A percentile compares a stretch with the other conserved stretches of the same genome.
Conservation (phyloP, 2,113 vertebrate species). For the Macrotus californicus region DNA sequence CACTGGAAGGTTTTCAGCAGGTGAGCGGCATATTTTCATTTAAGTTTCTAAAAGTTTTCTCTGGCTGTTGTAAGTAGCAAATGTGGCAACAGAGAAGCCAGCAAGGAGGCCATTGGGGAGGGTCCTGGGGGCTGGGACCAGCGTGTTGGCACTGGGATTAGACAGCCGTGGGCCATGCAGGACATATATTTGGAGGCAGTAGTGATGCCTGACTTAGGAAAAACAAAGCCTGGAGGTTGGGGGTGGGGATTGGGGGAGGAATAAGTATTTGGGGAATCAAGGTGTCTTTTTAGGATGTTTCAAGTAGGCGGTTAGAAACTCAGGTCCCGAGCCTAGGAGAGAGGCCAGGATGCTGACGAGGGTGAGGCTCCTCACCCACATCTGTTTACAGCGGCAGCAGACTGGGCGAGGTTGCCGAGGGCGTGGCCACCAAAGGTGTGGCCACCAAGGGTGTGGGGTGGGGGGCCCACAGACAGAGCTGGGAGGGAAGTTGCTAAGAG, state of each 20-base stretch:
- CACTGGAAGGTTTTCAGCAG: neutral
- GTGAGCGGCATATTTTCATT: neutral
- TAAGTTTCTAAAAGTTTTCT: neutral
- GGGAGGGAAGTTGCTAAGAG: neutral
- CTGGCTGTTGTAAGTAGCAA: neutral
- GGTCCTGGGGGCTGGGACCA: neutral
- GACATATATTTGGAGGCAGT: neutral
- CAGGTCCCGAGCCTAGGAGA: neutral
- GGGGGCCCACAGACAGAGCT: neutral
- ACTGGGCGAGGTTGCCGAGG: neutral
- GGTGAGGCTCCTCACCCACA: neutral
- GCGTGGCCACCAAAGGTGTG: neutral
- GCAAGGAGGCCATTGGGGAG: neutral
- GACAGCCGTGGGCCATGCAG: neutral
- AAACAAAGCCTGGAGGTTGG: neutral
- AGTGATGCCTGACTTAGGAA: neutral
- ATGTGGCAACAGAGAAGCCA: neutral
- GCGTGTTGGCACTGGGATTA: neutral
- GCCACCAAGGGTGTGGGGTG: no score
- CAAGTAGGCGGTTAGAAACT: neutral
- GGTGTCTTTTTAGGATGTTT: neutral
- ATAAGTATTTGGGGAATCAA: neutral
- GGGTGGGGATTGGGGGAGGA: neutral
- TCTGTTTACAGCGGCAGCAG: neutral
- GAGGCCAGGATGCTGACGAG: neutral